Conservation (phyloP, 2,888 invertebrate species). For the Drosophila paranaensis region DNA sequence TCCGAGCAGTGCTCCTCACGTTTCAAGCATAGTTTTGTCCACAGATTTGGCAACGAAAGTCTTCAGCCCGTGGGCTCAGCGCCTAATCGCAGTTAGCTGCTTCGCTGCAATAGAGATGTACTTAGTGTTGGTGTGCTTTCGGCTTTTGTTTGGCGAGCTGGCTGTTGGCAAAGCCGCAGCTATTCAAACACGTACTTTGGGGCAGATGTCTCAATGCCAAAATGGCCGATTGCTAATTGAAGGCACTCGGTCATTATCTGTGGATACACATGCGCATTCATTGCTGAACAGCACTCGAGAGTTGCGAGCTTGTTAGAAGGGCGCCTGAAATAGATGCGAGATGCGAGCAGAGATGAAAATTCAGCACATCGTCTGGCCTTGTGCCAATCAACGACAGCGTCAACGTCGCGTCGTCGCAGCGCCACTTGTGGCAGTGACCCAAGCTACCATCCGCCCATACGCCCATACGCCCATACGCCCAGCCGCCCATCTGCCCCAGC, state of each 20-base stretch:
- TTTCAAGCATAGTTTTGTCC: background rate
- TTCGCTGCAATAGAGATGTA: conserved; percentile 6
- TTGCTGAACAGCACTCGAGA: conserved; percentile 63
- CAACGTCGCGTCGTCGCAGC: conserved; percentile 15
- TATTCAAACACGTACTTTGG: conserved; percentile 37
- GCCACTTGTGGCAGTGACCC: conserved; percentile 75
- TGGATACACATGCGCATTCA: conserved; percentile 51
- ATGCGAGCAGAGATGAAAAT: conserved; percentile 12
- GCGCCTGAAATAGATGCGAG: conserved; percentile 41
- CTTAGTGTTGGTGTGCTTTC: background rate
- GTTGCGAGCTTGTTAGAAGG: conserved; percentile 63
- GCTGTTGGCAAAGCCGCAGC: conserved; percentile 18
- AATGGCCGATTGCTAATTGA: conserved; percentile 69
- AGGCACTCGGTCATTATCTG: conserved; percentile 77
- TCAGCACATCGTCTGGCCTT: conserved; percentile 61
- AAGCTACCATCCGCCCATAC: conserved; percentile 14
- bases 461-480: background rate
- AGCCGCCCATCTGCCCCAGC: background rate
- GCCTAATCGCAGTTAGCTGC: conserved; percentile 1
- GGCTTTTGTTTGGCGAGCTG: conserved; percentile 1
- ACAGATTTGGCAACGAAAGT: background rate
- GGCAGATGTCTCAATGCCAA: conserved; percentile 46
- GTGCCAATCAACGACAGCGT: conserved; percentile 73
- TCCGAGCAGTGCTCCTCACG: background rate
- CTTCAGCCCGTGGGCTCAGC: background rate